Conservation (phyloP, 1,140 invertebrate species). For the Laupala kohalensis region DNA sequence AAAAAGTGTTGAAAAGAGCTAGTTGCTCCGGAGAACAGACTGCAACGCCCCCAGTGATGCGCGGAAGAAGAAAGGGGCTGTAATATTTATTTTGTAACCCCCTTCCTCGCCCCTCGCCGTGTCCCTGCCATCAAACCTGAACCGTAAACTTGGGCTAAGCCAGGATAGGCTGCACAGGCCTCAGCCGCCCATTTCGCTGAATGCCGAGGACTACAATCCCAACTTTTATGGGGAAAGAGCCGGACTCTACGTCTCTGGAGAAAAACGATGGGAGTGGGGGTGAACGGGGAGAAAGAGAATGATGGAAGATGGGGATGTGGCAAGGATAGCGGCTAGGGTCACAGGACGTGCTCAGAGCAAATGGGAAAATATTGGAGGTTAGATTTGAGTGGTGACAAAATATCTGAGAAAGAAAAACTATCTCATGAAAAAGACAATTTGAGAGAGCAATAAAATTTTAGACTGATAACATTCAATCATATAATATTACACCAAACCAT, state of each 20-base stretch:
- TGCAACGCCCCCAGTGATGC: neutral
- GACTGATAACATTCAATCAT: no score
- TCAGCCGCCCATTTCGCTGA: neutral
- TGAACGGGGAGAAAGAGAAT: no score
- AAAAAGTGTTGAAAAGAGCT: no score
- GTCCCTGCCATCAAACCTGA: neutral
- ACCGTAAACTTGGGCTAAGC: neutral
- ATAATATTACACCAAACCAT: no score
- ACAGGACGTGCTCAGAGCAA: no score
- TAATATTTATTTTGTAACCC: neutral
- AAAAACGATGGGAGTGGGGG: no score
- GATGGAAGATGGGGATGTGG: neutral
- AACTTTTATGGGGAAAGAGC: neutral
- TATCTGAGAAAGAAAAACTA: no score
- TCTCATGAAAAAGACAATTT: no score
- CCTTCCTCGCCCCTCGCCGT: neutral
- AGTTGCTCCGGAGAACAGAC: neutral
- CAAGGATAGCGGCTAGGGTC: no score
- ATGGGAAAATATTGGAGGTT: no score
- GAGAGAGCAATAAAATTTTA: no score
- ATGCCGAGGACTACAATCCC: neutral
- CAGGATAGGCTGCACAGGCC: neutral
- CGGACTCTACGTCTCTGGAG: neutral
- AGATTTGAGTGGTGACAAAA: no score
- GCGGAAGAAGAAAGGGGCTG: neutral